phyloP scores from a whole-genome alignment of 2,797 vertebrate genomes.

The Dendrocincla fuliginosa region DNA sequence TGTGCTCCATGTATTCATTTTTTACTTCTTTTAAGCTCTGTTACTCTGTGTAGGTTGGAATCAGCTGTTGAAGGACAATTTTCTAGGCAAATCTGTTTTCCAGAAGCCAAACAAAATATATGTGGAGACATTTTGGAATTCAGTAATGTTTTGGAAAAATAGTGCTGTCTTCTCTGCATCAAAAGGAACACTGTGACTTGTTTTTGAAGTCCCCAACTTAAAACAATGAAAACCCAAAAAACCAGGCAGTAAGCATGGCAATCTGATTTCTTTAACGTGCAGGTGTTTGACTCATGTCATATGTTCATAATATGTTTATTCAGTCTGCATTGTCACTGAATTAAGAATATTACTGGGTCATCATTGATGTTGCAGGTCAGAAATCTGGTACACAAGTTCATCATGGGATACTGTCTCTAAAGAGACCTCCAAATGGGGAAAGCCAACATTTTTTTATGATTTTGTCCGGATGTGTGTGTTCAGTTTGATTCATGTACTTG shows the following conservation, averaged over 20 bases:
- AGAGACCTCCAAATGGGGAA: background rate
- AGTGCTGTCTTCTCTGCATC: background rate
- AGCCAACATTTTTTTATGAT: accelerated
- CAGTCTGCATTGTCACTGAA: background rate
- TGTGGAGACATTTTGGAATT: background rate
- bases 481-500: background rate
- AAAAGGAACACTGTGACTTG: background rate
- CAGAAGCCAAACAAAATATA: background rate
- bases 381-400: background rate
- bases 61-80: background rate
- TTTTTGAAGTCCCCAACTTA: background rate
- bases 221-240: background rate
- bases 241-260: background rate
- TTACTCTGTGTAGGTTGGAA: background rate
- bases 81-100: background rate
- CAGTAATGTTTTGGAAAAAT: background rate
- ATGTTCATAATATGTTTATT: background rate
- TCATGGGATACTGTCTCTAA: background rate
- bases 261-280: background rate
- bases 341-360: background rate
- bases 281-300: background rate
- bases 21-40: background rate
- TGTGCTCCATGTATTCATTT: background rate
- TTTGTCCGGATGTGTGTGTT: background rate
- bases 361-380: background rate